Conservation (phyloP, 2,797 vertebrate species). For the Gobio occitaniae region DNA sequence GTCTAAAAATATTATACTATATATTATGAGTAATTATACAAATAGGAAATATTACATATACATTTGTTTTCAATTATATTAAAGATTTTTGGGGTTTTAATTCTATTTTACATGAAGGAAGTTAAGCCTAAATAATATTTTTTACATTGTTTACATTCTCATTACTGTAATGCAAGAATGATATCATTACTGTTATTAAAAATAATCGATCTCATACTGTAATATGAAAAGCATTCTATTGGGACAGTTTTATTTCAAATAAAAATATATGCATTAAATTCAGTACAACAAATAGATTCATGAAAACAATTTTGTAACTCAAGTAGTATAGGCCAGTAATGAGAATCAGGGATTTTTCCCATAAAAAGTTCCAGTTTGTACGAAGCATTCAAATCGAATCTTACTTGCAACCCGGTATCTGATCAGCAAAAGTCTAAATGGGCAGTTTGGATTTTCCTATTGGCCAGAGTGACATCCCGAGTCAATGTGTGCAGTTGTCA, state of each 20-base stretch:
- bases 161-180: slow-evolving; percentile 1
- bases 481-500: slow-evolving; percentile 67
- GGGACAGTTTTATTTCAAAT: neutral
- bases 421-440: slow-evolving; percentile 1
- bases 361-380: neutral
- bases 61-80: neutral
- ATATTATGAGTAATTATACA: neutral
- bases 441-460: slow-evolving; percentile 56
- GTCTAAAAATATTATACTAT: neutral
- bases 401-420: neutral
- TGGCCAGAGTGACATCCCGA: slow-evolving; percentile 56
- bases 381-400: neutral
- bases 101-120: neutral
- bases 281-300: neutral
- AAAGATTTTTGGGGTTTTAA: neutral
- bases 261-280: neutral
- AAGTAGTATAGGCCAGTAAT: no score
- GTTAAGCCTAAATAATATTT: neutral
- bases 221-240: neutral
- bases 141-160: neutral
- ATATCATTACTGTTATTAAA: neutral
- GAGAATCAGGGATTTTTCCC: neutral
- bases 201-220: neutral
- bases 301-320: neutral
- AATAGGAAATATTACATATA: no score